Evolutionary conservation across 2,888 invertebrate species (phyloP).

Genomic region (Agrochola lota): DNA sequence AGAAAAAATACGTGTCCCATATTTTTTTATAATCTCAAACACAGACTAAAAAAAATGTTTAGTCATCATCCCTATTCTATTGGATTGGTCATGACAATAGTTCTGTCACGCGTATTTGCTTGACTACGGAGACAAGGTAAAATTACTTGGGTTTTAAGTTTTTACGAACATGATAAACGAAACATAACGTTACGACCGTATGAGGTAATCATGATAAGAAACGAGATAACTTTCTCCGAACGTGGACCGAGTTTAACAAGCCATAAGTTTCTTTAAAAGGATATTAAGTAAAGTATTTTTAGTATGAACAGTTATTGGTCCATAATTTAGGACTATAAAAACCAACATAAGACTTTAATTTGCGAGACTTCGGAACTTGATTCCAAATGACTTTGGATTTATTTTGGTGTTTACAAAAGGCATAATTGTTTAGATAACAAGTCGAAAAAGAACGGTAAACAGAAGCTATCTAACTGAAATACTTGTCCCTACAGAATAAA

Average conservation of each 20-base stretch:
- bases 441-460: not conserved
- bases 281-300: conserved; percentile 28
- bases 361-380: not conserved
- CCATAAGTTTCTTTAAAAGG: conserved; percentile 27
- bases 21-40: too few species aligned
- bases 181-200: conserved; percentile 39
- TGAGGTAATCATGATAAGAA: conserved; percentile 60
- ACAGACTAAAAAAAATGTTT: too few species aligned
- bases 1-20: too few species aligned
- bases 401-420: not conserved
- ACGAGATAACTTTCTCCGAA: conserved; percentile 55
- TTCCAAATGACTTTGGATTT: not conserved
- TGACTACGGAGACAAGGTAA: conserved; percentile 25
- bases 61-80: too few species aligned
- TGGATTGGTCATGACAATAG: conserved; percentile 32
- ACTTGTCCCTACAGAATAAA: conserved; percentile 10
- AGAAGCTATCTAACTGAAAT: conserved; percentile 15
- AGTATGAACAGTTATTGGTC: conserved; percentile 4
- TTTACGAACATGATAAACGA: conserved; percentile 45
- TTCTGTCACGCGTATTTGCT: conserved; percentile 46
- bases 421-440: not conserved
- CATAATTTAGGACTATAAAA: conserved; percentile 32
- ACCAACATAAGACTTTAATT: not conserved
- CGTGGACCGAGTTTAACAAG: conserved; percentile 46
- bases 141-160: conserved; percentile 27